A percentile compares a stretch with the other conserved stretches of the same genome.
phyloP scores from a whole-genome alignment of 2,797 vertebrate species.

The Paratrypauchen microcephalus region DNA sequence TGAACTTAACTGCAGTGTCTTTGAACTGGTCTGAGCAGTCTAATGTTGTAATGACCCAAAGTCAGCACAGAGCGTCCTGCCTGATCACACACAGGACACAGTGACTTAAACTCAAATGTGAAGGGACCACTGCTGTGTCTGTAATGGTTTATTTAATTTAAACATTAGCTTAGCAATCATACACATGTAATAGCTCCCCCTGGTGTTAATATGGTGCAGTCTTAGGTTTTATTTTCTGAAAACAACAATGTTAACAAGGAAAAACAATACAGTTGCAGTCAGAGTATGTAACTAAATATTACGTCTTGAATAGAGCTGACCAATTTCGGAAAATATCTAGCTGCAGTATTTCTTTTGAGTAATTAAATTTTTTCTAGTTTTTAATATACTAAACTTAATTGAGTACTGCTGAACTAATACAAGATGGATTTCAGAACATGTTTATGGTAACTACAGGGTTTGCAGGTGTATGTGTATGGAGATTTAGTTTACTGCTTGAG shows the following conservation, averaged over 20 bases:
- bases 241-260: neutral
- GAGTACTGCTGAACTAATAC: neutral
- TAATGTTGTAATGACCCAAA: neutral
- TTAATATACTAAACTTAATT: too few species aligned
- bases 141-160: neutral
- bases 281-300: neutral
- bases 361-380: too few species aligned
- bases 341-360: too few species aligned
- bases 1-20: neutral
- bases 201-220: neutral
- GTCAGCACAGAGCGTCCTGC: neutral
- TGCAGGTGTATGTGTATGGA: too few species aligned
- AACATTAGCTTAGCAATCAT: neutral
- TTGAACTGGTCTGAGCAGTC: neutral
- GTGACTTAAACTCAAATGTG: neutral
- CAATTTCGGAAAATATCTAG: neutral
- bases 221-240: neutral
- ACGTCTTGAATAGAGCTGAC: neutral
- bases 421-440: too few species aligned
- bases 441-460: too few species aligned
- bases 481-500: too few species aligned
- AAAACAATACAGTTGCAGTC: neutral
- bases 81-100: neutral
- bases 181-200: too few species aligned
- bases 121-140: neutral